Conservation (phyloP, 2,888 invertebrate species). For the Diadromus collaris region DNA sequence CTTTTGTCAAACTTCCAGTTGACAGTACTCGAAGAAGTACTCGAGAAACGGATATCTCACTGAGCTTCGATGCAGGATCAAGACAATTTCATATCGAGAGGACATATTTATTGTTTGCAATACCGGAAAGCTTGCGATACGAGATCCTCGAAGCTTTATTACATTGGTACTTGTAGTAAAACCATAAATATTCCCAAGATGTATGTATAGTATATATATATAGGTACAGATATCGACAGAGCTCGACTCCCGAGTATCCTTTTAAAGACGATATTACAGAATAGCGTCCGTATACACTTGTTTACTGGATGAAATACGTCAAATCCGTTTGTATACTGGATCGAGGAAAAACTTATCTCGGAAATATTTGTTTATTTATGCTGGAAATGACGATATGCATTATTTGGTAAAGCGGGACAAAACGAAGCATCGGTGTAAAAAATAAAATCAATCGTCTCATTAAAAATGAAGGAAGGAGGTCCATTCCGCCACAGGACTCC, state of each 20-base stretch:
- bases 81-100: slow-evolving; percentile 27
- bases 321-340: neutral
- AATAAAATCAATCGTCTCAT: neutral
- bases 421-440: neutral
- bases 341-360: neutral
- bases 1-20: neutral
- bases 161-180: neutral
- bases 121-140: neutral
- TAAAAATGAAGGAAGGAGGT: neutral
- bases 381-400: neutral
- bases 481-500: neutral
- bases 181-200: neutral
- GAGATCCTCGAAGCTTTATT: slow-evolving; percentile 33
- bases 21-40: slow-evolving; percentile 13
- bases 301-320: neutral
- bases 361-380: neutral
- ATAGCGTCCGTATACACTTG: neutral
- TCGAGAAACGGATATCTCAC: slow-evolving; percentile 11
- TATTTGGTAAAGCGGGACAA: neutral
- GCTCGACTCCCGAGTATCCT: neutral
- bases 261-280: slow-evolving; percentile 7
- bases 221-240: neutral
- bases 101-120: slow-evolving; percentile 27
- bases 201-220: slow-evolving; percentile 29
- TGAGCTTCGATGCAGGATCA: neutral